Conservation (phyloP, 2,113 vertebrate genomes). For the Seriola quinqueradiata region DNA sequence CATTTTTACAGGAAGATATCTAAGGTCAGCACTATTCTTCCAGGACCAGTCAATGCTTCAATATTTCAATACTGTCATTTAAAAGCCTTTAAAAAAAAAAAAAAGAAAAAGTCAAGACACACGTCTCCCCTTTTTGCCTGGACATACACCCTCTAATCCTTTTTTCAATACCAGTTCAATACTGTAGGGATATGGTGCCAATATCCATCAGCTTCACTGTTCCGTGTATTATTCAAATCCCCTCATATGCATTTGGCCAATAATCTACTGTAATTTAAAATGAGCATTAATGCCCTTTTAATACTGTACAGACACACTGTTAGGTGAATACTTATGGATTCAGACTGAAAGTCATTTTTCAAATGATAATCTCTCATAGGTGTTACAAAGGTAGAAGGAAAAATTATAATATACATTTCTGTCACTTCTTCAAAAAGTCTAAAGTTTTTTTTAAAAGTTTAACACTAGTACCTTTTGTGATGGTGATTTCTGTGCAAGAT, state of each 20-base stretch:
- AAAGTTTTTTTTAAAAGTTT: constrained; percentile 18
- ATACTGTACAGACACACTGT: constrained; percentile 40
- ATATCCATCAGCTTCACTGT: constrained; percentile 47
- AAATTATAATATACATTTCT: constrained; percentile 1
- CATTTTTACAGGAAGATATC: constrained; percentile 32
- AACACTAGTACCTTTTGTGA: not conserved
- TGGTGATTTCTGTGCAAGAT: not conserved
- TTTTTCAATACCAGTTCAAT: constrained; percentile 57
- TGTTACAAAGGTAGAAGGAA: not conserved
- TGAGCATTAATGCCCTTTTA: constrained; percentile 63
- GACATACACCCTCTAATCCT: constrained; percentile 50
- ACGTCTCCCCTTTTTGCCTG: not conserved
- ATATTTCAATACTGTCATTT: constrained; percentile 16
- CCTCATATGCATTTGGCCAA: constrained; percentile 59
- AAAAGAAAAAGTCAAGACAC: constrained; percentile 4
- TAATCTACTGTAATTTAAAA: constrained; percentile 61
- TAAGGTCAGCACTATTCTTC: constrained; percentile 35
- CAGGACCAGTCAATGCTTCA: constrained; percentile 23
- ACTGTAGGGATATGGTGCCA: constrained; percentile 30
- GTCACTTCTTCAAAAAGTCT: not conserved
- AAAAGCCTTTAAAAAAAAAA: constrained; percentile 13
- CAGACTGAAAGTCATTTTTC: constrained; percentile 33
- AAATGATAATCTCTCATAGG: not conserved
- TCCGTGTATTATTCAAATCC: constrained; percentile 58
- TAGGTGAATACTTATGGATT: constrained; percentile 20